Conservation (phyloP, 53 echinoderm and acorn worm genomes). For the Paelopatides confundens region DNA sequence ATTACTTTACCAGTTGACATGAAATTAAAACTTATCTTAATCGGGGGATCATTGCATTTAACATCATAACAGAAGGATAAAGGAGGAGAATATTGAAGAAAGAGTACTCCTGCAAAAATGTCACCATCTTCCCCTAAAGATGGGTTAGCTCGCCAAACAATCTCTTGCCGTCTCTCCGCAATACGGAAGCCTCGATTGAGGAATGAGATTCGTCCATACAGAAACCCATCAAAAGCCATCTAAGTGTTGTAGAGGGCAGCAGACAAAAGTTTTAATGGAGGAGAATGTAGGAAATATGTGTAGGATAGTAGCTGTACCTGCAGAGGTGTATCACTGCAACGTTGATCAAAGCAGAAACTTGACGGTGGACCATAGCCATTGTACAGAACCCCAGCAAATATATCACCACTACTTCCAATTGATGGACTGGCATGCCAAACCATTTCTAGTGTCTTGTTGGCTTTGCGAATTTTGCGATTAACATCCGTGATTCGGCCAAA, state of each 20-base stretch:
- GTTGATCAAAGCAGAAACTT: conserved; percentile 56
- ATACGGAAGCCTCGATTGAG: conserved; percentile 48
- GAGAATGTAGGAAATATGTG: not conserved
- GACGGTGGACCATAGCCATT: conserved; percentile 53
- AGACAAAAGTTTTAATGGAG: not conserved
- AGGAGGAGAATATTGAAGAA: conserved; percentile 47
- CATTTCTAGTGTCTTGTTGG: conserved; percentile 39
- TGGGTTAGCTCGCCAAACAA: conserved; percentile 57
- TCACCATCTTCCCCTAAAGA: conserved; percentile 39
- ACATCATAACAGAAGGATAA: conserved; percentile 32
- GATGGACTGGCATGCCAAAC: conserved; percentile 62
- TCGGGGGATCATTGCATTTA: conserved; percentile 50
- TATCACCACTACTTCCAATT: conserved; percentile 42
- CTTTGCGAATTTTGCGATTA: conserved; percentile 45
- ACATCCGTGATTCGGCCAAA: conserved; percentile 51
- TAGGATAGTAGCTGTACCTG: conserved; percentile 37
- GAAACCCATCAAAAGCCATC: conserved; percentile 63
- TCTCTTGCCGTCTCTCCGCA: conserved; percentile 32
- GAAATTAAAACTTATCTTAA: conserved; percentile 35
- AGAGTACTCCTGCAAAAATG: conserved; percentile 54
- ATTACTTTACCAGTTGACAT: no score
- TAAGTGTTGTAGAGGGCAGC: not conserved
- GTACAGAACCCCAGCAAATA: conserved; percentile 59
- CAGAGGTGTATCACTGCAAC: conserved; percentile 44
- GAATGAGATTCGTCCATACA: conserved; percentile 52